Percentiles rank a stretch among this genome's conserved stretches.
These are phyloP conservation scores for Acanthisitta chloris DNA, from an alignment of 2,113 vertebrate species.

Conservation along the genomic window DNA sequence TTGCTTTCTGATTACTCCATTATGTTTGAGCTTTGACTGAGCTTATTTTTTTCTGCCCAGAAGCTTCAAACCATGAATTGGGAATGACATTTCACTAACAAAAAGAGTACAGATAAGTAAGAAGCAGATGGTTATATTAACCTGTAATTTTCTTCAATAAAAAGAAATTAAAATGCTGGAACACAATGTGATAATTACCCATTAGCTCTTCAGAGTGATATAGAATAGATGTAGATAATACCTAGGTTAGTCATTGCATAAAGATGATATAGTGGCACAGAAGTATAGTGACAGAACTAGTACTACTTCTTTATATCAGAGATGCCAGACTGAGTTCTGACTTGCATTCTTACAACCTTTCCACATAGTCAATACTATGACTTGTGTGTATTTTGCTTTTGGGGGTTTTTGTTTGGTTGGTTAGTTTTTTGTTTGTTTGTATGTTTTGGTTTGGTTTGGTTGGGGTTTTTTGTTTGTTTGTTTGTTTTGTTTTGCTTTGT, in stretches of 20 bases:
- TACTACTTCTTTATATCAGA: background rate
- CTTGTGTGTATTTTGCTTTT: too few species aligned
- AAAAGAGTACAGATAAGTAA: background rate
- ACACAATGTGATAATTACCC: background rate
- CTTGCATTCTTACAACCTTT: background rate
- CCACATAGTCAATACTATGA: too few species aligned
- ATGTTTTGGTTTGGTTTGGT: too few species aligned
- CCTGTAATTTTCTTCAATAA: background rate
- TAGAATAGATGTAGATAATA: background rate
- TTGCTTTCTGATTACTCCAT: slow-evolving; percentile 15
- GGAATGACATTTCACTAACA: background rate
- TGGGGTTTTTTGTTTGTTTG: too few species aligned
- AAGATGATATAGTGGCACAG: background rate
- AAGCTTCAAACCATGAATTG: background rate
- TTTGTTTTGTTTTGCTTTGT: too few species aligned
- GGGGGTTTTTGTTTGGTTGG: too few species aligned
- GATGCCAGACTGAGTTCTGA: background rate
- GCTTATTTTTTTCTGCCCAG: background rate
- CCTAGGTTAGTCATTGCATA: background rate
- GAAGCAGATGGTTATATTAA: background rate
- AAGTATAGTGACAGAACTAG: background rate
- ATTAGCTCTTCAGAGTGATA: background rate
- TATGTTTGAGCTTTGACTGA: slow-evolving; percentile 8
- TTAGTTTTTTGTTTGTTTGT: too few species aligned
- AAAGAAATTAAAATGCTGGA: background rate